Percentiles rank a stretch among this genome's conserved stretches.
phyloP scores from a whole-genome alignment of 2,888 invertebrate species.

The Phlogophora meticulosa region DNA sequence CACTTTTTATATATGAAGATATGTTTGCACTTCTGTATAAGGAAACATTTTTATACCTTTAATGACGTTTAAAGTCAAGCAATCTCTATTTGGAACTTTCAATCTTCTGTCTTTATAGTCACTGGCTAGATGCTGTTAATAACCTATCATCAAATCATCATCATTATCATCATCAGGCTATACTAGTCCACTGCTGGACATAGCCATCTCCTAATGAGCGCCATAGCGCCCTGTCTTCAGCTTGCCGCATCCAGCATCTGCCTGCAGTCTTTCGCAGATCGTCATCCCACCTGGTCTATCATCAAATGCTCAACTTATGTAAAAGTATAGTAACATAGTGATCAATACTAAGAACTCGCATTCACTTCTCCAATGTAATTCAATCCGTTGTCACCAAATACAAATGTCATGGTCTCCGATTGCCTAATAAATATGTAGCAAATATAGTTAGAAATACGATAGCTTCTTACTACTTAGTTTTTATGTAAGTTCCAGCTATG shows the following conservation, averaged over 20 bases:
- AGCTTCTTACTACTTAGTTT: neutral
- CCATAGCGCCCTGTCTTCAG: too few species aligned
- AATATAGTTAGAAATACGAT: constrained; percentile 24
- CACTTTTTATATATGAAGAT: neutral
- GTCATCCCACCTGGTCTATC: too few species aligned
- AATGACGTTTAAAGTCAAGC: neutral
- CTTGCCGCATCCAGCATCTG: too few species aligned
- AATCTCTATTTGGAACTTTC: neutral
- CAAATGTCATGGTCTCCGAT: constrained; percentile 21
- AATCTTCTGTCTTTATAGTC: neutral
- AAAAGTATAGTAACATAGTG: neutral
- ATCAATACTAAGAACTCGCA: constrained; percentile 20
- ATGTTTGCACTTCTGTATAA: neutral
- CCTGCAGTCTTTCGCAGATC: too few species aligned
- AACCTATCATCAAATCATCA: too few species aligned
- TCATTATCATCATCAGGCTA: too few species aligned
- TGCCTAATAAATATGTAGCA: constrained; percentile 24
- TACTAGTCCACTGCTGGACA: too few species aligned
- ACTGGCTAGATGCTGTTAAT: neutral
- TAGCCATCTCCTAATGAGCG: too few species aligned
- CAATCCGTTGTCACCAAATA: constrained; percentile 39
- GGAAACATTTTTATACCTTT: neutral
- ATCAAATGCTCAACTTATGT: neutral
- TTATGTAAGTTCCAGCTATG: constrained; percentile 4
- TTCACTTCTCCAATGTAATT: constrained; percentile 32